Conservation (phyloP, 2,888 invertebrate genomes). For the Osmoderma eremita region DNA sequence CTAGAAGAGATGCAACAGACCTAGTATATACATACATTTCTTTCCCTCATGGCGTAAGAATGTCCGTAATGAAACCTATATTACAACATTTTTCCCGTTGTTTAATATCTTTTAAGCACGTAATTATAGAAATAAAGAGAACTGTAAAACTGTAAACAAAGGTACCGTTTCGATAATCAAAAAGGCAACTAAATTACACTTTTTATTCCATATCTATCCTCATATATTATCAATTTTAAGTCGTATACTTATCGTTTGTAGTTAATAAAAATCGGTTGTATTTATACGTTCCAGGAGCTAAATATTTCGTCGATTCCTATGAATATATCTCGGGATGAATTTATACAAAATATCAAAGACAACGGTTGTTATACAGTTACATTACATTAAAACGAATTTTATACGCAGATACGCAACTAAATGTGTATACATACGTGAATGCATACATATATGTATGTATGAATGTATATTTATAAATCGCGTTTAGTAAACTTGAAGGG, state of each 20-base stretch:
- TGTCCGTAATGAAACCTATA: constrained; percentile 40
- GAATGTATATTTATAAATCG: constrained; percentile 39
- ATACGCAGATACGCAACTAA: constrained; percentile 30
- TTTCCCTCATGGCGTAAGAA: constrained; percentile 32
- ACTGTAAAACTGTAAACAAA: constrained; percentile 42
- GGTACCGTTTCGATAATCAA: constrained; percentile 34
- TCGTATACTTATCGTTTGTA: constrained; percentile 41
- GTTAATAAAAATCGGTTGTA: constrained; percentile 40
- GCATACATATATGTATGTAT: constrained; percentile 6
- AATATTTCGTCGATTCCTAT: constrained; percentile 42
- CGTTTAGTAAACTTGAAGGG: constrained; percentile 36
- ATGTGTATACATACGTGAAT: not conserved
- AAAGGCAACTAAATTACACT: constrained; percentile 38
- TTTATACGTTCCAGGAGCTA: constrained; percentile 38
- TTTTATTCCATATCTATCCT: constrained; percentile 42
- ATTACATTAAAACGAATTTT: constrained; percentile 43
- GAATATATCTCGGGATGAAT: constrained; percentile 41
- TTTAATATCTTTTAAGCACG: constrained; percentile 45
- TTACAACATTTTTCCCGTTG: constrained; percentile 40
- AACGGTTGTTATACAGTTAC: constrained; percentile 45
- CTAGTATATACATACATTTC: constrained; percentile 23
- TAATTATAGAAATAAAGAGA: constrained; percentile 40
- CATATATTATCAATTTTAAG: constrained; percentile 43
- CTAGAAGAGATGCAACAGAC: constrained; percentile 31
- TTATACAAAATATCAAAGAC: constrained; percentile 44